A percentile compares a stretch with the other conserved stretches of the same genome.
Conservation (phyloP, 2,888 invertebrate genomes). For the Schizaphis graminum region DNA sequence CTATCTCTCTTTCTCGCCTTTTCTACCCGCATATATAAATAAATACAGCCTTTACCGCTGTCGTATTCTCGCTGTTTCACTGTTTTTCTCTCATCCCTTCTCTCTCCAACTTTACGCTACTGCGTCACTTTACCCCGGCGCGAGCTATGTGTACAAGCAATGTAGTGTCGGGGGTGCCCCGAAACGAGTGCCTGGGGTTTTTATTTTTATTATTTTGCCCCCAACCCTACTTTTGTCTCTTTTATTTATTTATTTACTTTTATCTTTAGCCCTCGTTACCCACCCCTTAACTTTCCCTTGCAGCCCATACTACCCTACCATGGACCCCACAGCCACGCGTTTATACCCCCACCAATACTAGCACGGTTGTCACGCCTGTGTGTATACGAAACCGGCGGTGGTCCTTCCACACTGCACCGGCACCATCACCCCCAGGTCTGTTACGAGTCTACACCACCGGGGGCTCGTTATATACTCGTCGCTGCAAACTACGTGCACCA, state of each 20-base stretch:
- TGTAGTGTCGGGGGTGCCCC: constrained; percentile 24
- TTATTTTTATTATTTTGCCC: constrained; percentile 62
- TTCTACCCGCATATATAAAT: not conserved
- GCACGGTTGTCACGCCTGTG: not conserved
- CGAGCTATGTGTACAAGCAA: not conserved
- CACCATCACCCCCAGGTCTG: not conserved
- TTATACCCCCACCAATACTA: not conserved
- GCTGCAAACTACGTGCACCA: not conserved
- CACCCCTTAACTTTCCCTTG: not conserved
- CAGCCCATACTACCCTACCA: not conserved
- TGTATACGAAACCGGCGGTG: not conserved
- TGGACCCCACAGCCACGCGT: not conserved
- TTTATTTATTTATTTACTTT: constrained; percentile 65
- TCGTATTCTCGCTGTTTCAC: not conserved
- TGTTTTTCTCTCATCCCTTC: not conserved
- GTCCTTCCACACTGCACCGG: not conserved
- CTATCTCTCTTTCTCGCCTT: not conserved
- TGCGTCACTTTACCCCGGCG: not conserved
- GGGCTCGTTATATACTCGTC: constrained; percentile 42
- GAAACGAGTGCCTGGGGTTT: constrained; percentile 64
- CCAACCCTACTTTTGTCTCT: constrained; percentile 33
- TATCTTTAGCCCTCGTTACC: constrained; percentile 41
- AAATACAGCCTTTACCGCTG: not conserved
- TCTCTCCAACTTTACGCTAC: not conserved
- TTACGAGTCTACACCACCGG: not conserved